Base-by-base conservation (phyloP, 2,888 invertebrate species). In the Pristionchus japonicus region DNA sequence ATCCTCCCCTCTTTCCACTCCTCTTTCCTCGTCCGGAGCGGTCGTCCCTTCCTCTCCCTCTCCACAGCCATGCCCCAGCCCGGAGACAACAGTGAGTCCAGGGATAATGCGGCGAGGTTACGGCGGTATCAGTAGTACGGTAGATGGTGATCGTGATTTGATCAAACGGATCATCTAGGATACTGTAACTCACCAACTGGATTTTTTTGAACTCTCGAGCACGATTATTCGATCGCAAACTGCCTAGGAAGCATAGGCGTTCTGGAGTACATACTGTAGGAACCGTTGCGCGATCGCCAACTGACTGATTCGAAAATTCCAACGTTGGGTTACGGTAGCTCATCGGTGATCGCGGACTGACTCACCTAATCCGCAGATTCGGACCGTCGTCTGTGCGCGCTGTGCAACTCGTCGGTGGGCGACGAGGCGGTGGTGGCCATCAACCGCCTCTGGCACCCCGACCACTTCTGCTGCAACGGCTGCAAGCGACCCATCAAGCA, bases 401-500 rank as follows among this genome's bases (percentile, higher is more conserved):
- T 90, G 80, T 93, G 93, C 88, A 90, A 91, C 88, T 90, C 91
- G 15, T 93, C 92, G 31, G 90, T 93, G 67, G 92, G 93, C 11
- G 92, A 92, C 74, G 93, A 93, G 86, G 92, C 87, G 15, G 87
- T 87, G 23, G 80, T 87, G 37, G 99, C 98, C n/a, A 95, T 99
- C 95, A 98, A 98, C 95, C 97, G 97, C 95, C 98, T 98, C 91
- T 99, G 98, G 98, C 99, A 99, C 95, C 98, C 98, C 94, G 98
- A 99, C 95, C 98, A 98, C 95, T 99, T 99, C 96, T 97, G 98
- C 96, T 99, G 99, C 95, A 97, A 98, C 90, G 97, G 97, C 94
- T 99, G 99, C 95, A 93, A 92, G 87, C 89, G 92, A 47, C 93
- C 93, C 74, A 93, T 93, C 90, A 93, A 92, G 88, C 93, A 93